Conservation (phyloP, 2,113 vertebrate genomes). For the Mobula birostris region DNA sequence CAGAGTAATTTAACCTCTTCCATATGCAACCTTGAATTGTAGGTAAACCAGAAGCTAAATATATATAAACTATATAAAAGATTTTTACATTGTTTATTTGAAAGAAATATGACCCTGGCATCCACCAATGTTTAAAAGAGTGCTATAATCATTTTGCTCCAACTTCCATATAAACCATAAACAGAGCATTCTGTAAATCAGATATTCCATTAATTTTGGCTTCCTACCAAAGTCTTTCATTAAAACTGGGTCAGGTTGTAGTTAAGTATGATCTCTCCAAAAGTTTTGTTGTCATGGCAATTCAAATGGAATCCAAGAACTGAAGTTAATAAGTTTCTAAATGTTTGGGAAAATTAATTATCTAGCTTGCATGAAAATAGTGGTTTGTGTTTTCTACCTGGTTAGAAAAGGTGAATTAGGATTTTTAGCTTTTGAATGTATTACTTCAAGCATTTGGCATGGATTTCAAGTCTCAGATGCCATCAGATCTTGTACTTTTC, state of each 20-base stretch:
- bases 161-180: background rate
- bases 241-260: background rate
- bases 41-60: background rate
- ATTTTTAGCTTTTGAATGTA: background rate
- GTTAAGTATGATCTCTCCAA: background rate
- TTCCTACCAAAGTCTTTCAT: background rate
- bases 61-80: background rate
- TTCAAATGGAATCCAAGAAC: background rate
- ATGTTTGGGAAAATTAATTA: background rate
- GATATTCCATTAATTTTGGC: background rate
- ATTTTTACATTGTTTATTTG: background rate
- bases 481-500: background rate
- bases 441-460: background rate
- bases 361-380: background rate
- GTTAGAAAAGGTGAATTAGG: background rate
- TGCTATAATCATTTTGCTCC: background rate
- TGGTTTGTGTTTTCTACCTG: background rate
- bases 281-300: conserved; percentile 4
- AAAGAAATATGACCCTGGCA: background rate
- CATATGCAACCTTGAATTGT: background rate
- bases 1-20: background rate
- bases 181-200: background rate
- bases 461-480: background rate
- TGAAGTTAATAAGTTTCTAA: conserved; percentile 8
- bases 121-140: background rate